A percentile compares a stretch with the other conserved stretches of the same genome.
These are phyloP conservation scores for Watsonalla binaria DNA, from an alignment of 2,888 invertebrate species.

Conservation along the genomic window DNA sequence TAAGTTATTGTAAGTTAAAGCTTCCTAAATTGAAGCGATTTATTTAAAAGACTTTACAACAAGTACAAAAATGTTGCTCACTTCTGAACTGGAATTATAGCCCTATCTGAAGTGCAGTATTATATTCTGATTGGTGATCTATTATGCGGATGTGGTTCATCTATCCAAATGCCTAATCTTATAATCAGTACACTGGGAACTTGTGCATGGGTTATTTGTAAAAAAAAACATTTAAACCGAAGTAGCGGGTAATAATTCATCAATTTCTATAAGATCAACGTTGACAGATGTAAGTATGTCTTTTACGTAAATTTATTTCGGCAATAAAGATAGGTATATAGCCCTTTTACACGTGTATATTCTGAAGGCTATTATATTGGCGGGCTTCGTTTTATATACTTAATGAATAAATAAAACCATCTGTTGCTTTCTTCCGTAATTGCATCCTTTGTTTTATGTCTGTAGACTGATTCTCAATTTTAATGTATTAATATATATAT, in stretches of 20 bases:
- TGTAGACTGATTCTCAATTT: conserved; percentile 11
- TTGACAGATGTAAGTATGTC: too few species aligned
- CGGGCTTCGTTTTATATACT: neutral
- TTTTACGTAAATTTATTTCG: neutral
- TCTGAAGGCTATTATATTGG: too few species aligned
- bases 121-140: too few species aligned
- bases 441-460: conserved; percentile 29
- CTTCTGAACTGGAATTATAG: conserved; percentile 1
- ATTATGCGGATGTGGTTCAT: too few species aligned
- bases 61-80: conserved; percentile 46
- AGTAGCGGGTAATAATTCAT: too few species aligned
- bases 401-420: conserved; percentile 25
- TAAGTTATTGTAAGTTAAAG: conserved; percentile 33
- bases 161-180: too few species aligned
- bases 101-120: neutral
- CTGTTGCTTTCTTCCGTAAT: conserved; percentile 38
- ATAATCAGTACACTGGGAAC: too few species aligned
- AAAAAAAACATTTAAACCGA: too few species aligned
- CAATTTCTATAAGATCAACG: too few species aligned
- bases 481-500: neutral
- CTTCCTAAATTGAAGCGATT: conserved; percentile 21
- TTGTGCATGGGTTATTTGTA: too few species aligned
- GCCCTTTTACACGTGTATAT: too few species aligned
- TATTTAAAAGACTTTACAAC: conserved; percentile 35
- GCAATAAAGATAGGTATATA: neutral